A percentile compares a stretch with the other conserved stretches of the same genome.
These are phyloP conservation scores for Atherinomorus stipes DNA, from an alignment of 2,113 vertebrate genomes.

Conservation along the genomic window DNA sequence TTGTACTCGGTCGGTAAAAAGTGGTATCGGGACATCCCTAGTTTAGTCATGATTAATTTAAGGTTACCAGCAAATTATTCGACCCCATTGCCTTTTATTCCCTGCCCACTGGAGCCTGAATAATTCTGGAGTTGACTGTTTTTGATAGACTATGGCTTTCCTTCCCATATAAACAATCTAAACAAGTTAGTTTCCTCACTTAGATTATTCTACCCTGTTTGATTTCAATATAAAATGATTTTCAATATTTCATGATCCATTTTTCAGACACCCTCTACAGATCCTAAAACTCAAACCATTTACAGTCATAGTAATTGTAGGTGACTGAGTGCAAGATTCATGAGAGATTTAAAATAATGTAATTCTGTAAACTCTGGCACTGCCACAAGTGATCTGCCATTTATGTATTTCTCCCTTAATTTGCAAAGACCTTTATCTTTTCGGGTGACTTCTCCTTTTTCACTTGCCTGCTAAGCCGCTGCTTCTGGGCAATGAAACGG, in stretches of 20 bases:
- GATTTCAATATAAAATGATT: not conserved
- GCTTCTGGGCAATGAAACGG: conserved; percentile 47
- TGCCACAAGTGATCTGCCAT: conserved; percentile 23
- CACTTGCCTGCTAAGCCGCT: conserved; percentile 56
- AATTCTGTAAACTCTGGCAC: conserved; percentile 23
- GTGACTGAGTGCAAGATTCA: conserved; percentile 21
- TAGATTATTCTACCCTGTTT: not conserved
- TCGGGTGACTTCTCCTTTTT: conserved; percentile 43
- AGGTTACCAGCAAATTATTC: not conserved
- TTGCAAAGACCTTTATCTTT: conserved; percentile 43
- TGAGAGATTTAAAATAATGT: conserved; percentile 30
- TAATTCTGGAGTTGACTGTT: not conserved
- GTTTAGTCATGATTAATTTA: not conserved
- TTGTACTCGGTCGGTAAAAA: too few relatives aligned
- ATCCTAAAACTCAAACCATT: not conserved
- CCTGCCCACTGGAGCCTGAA: not conserved
- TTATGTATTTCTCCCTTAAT: conserved; percentile 48
- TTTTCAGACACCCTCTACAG: not conserved
- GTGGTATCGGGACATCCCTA: too few relatives aligned
- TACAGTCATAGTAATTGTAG: conserved; percentile 6
- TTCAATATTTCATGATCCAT: not conserved
- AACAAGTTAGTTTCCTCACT: not conserved
- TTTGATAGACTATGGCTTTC: not conserved
- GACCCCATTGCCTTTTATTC: not conserved
- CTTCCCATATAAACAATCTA: not conserved